phyloP scores from a whole-genome alignment of 1,140 invertebrate genomes.

The Apolygus lucorum region DNA sequence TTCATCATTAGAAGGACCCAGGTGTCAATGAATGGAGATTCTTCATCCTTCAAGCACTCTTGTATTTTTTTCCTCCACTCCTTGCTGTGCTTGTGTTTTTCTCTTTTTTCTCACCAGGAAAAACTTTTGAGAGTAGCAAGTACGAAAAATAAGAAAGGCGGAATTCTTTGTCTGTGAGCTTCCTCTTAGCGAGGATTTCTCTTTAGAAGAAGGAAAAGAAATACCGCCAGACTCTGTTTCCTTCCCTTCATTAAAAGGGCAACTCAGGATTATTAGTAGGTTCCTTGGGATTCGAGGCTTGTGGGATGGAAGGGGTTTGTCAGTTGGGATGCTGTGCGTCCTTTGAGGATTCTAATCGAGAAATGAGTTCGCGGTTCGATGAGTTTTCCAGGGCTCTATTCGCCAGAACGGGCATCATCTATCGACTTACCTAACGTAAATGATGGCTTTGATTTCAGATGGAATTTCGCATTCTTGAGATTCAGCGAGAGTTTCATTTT shows the following conservation, averaged over 20 bases:
- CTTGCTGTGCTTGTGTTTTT: not conserved
- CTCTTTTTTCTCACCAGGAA: not conserved
- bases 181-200: not conserved
- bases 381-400: not conserved
- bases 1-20: not conserved
- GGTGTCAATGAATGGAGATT: not conserved
- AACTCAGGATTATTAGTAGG: slow-evolving; percentile 4
- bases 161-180: too few species aligned
- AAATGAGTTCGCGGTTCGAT: slow-evolving; percentile 3
- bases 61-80: not conserved
- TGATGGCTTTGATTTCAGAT: too few species aligned
- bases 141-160: not conserved
- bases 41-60: not conserved
- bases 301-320: not conserved
- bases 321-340: not conserved
- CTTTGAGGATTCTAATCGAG: slow-evolving; percentile 10
- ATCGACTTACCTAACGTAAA: not conserved
- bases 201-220: not conserved
- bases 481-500: too few species aligned
- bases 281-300: not conserved
- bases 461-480: too few species aligned
- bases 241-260: slow-evolving; percentile 8
- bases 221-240: not conserved
- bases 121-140: not conserved
- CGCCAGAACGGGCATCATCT: not conserved